Base-by-base conservation (phyloP, 2,888 invertebrate genomes). In the Synanthedon andrenaeformis region DNA sequence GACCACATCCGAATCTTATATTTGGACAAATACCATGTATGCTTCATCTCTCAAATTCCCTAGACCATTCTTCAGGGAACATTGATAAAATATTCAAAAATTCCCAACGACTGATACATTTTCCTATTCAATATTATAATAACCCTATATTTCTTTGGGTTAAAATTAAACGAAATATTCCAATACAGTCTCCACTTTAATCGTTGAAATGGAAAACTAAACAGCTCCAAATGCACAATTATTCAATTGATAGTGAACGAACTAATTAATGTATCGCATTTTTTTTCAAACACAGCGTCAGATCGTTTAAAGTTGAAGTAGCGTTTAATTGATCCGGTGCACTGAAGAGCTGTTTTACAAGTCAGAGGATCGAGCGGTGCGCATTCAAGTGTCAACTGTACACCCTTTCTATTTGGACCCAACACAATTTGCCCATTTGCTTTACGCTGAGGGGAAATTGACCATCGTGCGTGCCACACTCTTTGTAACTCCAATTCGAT, bases 371-470 rank as follows among this genome's bases (percentile, higher is more conserved):
- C 58, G 58, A 60, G 62, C 61, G 57, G 57, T 56, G 58, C 56
- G 60, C 60, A 61, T 59, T 58, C 59, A 56, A 64, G 61, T 62
- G 63, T 61, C 56, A 51, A 53, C 58, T 55, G 53, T 55, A 54
- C 55, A 55, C 57, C 61, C 59, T 60, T 59, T 59, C 60, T 60
- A 59, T 54, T 55, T 53, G 56, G 57, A 56, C 54, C 52, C 55
- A 57, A 58, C 58, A 60, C 61, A 59, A 65, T 66, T 62, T 61
- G 57, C 55, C 62, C 63, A 62, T 68, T 66, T 62, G 56, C 63
- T 57, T 17, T 60, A 58, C 58, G 58, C 56, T 55, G 57, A 62
- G 63, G 65, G 74, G 73, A 79, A 76, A 78, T 75, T 73, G 75
- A 69, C 66, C 68, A 63, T 62, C 59, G 69, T 74, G 76, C 79